A percentile compares a stretch with the other conserved stretches of the same genome.
Conservation (phyloP, 2,888 invertebrate genomes). For the Cryptus viduatorius region DNA sequence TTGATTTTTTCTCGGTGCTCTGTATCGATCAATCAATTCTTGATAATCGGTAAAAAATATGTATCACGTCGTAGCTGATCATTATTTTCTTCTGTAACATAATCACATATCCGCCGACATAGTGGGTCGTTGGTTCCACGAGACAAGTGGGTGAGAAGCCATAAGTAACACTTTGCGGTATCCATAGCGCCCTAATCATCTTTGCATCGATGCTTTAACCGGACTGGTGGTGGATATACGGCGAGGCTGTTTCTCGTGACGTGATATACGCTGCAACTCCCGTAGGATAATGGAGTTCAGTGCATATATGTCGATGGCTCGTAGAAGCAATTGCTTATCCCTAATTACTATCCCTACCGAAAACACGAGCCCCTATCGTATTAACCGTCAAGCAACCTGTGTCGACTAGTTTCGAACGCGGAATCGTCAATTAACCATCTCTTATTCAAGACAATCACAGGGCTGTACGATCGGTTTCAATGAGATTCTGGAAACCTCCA, state of each 20-base stretch:
- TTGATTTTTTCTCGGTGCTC: no score
- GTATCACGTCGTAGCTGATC: constrained; percentile 5
- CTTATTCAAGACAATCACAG: constrained; percentile 67
- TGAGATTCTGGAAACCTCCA: constrained; percentile 16
- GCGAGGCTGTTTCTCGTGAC: constrained; percentile 30
- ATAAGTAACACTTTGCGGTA: constrained; percentile 42
- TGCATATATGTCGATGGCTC: constrained; percentile 60
- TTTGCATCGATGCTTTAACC: constrained; percentile 48
- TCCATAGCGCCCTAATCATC: constrained; percentile 34
- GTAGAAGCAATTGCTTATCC: constrained; percentile 66
- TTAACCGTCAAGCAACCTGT: constrained; percentile 62
- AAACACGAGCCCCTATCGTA: constrained; percentile 57
- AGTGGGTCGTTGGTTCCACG: constrained; percentile 14
- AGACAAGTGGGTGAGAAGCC: constrained; percentile 15
- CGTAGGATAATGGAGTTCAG: constrained; percentile 54
- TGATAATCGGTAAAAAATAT: background rate
- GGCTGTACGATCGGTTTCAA: constrained; percentile 49
- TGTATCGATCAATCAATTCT: no score
- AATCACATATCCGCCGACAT: constrained; percentile 35
- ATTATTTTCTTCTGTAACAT: constrained; percentile 5
- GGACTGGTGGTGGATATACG: constrained; percentile 4
- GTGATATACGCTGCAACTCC: constrained; percentile 51
- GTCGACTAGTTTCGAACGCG: constrained; percentile 32
- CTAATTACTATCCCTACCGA: constrained; percentile 59
- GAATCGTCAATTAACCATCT: constrained; percentile 63